Evolutionary conservation across 2,888 invertebrate species (phyloP).

Genomic region (Micropterix aruncella): DNA sequence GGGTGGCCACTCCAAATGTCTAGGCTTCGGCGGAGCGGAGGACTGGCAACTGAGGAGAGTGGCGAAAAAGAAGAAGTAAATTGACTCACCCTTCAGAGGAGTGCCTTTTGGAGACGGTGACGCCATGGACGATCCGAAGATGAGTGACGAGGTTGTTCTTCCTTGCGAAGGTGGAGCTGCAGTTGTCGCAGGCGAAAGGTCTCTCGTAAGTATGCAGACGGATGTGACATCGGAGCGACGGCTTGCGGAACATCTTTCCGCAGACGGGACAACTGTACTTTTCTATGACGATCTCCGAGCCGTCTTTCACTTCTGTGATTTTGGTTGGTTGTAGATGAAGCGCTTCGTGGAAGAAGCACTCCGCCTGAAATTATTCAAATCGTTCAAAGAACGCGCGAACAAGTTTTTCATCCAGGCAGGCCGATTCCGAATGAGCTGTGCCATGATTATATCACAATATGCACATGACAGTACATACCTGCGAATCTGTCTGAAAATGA

Average conservation of each 20-base stretch:
- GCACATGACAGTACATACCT: too few species aligned
- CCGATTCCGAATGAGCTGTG: too few species aligned
- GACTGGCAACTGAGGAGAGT: too few species aligned
- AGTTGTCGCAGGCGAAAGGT: constrained; percentile 50
- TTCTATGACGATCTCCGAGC: constrained; percentile 12
- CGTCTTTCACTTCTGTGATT: constrained; percentile 17
- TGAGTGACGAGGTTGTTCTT: constrained; percentile 52
- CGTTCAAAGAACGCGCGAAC: too few species aligned
- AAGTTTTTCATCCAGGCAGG: too few species aligned
- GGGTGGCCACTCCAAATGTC: too few species aligned
- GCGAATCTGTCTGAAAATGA: constrained; percentile 44
- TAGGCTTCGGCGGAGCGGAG: too few species aligned
- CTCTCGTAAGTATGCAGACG: constrained; percentile 62
- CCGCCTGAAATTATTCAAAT: constrained; percentile 37
- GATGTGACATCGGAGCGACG: constrained; percentile 53
- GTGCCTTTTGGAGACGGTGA: too few species aligned
- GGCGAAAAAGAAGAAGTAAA: too few species aligned
- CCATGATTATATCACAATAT: too few species aligned
- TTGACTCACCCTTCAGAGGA: too few species aligned
- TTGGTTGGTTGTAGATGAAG: constrained; percentile 40
- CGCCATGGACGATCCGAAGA: constrained; percentile 34
- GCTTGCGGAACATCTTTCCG: constrained; percentile 46
- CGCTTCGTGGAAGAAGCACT: constrained; percentile 58
- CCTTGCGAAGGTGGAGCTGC: constrained; percentile 49
- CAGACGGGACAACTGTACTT: constrained; percentile 57